Evolutionary conservation across 2,888 invertebrate genomes (phyloP).

Genomic region (Tinea semifulvella): DNA sequence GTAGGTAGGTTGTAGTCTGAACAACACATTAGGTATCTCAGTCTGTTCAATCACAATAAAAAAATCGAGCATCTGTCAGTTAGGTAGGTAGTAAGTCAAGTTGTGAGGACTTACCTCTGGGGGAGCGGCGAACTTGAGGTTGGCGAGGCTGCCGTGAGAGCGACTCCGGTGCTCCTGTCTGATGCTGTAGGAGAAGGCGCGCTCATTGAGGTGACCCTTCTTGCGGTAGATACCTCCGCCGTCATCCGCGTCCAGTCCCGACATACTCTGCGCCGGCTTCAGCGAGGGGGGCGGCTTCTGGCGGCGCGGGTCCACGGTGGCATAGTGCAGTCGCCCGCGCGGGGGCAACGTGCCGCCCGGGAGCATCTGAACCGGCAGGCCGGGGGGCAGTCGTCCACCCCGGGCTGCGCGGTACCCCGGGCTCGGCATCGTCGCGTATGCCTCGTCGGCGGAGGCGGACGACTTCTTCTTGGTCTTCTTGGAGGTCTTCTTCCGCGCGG

Average conservation of each 20-base stretch:
- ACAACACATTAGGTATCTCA: no score
- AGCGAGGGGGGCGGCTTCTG: slow-evolving; percentile 70
- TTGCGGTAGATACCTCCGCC: slow-evolving; percentile 83
- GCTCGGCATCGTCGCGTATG: slow-evolving; percentile 66
- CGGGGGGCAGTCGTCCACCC: slow-evolving; percentile 45
- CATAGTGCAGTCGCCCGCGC: slow-evolving; percentile 65
- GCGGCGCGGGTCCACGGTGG: slow-evolving; percentile 70
- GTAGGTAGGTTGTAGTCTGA: no score
- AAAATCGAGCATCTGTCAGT: no score
- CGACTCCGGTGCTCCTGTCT: slow-evolving; percentile 92
- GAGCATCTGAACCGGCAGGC: slow-evolving; percentile 54
- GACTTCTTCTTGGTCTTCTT: slow-evolving; percentile 67
- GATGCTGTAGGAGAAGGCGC: slow-evolving; percentile 94
- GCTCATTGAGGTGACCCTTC: slow-evolving; percentile 91
- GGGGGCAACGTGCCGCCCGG: slow-evolving; percentile 52
- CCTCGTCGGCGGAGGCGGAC: slow-evolving; percentile 66
- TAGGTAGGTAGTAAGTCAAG: background rate
- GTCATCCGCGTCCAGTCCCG: slow-evolving; percentile 71
- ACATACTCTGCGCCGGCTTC: slow-evolving; percentile 74
- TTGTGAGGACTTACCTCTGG: slow-evolving; percentile 56
- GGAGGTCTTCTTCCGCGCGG: slow-evolving; percentile 67
- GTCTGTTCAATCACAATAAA: no score
- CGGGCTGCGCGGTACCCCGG: slow-evolving; percentile 55
- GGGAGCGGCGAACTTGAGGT: slow-evolving; percentile 84
- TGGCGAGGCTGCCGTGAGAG: slow-evolving; percentile 91